phyloP scores from a whole-genome alignment of 2,113 vertebrate species.

The Bagarius yarrelli region DNA sequence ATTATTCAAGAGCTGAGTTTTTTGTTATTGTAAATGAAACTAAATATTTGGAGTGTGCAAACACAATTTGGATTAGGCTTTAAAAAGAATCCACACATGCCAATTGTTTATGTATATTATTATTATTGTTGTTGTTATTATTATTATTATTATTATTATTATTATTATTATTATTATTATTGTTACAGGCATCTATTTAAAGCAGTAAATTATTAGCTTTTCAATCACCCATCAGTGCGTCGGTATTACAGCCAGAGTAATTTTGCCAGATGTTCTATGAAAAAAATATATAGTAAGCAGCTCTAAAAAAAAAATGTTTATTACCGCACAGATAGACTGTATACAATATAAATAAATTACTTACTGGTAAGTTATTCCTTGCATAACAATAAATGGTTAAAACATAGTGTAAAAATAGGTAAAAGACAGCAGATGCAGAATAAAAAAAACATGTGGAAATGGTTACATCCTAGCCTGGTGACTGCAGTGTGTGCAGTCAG shows the following conservation, averaged over 20 bases:
- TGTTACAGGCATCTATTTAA: background rate
- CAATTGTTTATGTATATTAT: background rate
- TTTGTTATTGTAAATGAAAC: constrained; percentile 10
- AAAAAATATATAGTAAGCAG: constrained; percentile 47
- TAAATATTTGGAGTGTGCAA: background rate
- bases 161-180: constrained; percentile 17
- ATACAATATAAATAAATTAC: constrained; percentile 64
- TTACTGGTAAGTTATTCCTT: constrained; percentile 77
- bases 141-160: constrained; percentile 31
- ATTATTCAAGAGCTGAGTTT: background rate
- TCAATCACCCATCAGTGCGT: constrained; percentile 18
- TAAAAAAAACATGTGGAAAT: constrained; percentile 74
- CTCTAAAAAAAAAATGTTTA: constrained; percentile 56
- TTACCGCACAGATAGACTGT: constrained; percentile 50
- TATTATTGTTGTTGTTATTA: constrained; percentile 13
- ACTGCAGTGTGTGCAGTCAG: constrained; percentile 68
- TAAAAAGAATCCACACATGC: background rate
- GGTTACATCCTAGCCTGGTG: constrained; percentile 77
- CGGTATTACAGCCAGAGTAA: constrained; percentile 18
- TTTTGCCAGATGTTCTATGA: constrained; percentile 42
- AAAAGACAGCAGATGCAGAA: constrained; percentile 69
- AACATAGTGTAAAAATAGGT: constrained; percentile 49
- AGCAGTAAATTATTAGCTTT: constrained; percentile 5
- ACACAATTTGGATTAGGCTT: background rate
- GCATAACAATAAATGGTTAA: constrained; percentile 63